A percentile compares a stretch with the other conserved stretches of the same genome.
These are phyloP conservation scores for Chelonus insularis DNA, from an alignment of 1,140 invertebrate species.

Conservation along the genomic window DNA sequence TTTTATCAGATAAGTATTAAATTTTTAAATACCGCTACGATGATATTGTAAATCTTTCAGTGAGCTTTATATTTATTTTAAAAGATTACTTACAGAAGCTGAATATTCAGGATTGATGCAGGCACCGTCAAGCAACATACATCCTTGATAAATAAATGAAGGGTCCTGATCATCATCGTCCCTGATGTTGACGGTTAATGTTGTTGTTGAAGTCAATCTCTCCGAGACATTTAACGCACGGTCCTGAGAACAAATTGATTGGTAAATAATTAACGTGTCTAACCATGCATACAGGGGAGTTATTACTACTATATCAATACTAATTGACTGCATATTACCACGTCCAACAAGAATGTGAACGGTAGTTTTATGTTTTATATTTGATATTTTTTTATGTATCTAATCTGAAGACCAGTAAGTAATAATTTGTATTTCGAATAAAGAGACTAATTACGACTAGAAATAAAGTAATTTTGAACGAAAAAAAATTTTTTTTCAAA, in stretches of 20 bases:
- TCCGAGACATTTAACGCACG: slow-evolving; percentile 75
- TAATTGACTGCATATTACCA: neutral
- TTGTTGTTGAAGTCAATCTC: slow-evolving; percentile 79
- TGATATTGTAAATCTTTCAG: no score
- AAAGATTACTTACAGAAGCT: slow-evolving; percentile 62
- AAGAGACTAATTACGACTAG: neutral
- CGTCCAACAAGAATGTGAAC: neutral
- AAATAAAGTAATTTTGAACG: no score
- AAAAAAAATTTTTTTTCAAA: neutral
- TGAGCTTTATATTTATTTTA: neutral
- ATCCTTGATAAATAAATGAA: slow-evolving; percentile 83
- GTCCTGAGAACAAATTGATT: slow-evolving; percentile 66
- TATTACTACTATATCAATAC: slow-evolving; percentile 12
- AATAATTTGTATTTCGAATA: no score
- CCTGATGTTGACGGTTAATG: slow-evolving; percentile 80
- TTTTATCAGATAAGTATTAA: slow-evolving; percentile 1
- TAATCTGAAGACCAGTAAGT: no score
- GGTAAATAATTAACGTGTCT: slow-evolving; percentile 25
- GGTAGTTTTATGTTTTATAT: neutral
- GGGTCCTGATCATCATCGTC: slow-evolving; percentile 90
- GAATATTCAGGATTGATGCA: slow-evolving; percentile 84
- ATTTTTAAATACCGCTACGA: neutral
- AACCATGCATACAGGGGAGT: slow-evolving; percentile 7
- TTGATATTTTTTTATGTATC: slow-evolving; percentile 7
- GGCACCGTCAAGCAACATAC: slow-evolving; percentile 74